Conservation (phyloP, 1,140 invertebrate genomes). For the Hypsibius dujardini region DNA sequence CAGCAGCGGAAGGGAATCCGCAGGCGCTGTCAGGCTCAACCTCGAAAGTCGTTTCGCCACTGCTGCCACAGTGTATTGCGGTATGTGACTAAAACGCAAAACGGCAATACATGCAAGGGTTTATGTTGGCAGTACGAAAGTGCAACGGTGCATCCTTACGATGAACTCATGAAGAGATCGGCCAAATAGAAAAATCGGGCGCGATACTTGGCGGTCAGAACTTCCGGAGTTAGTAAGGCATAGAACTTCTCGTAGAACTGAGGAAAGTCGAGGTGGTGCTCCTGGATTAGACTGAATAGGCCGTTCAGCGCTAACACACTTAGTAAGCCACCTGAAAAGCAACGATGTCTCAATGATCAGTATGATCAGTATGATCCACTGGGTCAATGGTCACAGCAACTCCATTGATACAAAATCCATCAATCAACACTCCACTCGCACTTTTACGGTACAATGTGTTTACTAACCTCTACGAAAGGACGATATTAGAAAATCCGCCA, state of each 20-base stretch:
- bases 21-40: conserved; percentile 57
- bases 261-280: conserved; percentile 83
- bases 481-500: conserved; percentile 81
- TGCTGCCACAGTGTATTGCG: conserved; percentile 71
- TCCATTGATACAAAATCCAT: not conserved
- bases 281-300: conserved; percentile 68
- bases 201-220: conserved; percentile 76
- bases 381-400: not conserved
- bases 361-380: not conserved
- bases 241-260: conserved; percentile 86
- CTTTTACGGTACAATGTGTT: not conserved
- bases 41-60: conserved; percentile 74
- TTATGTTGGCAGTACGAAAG: conserved; percentile 25
- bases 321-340: conserved; percentile 52
- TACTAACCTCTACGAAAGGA: conserved; percentile 52
- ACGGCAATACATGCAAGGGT: conserved; percentile 22
- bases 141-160: conserved; percentile 40
- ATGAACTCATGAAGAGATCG: conserved; percentile 76
- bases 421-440: conserved; percentile 18
- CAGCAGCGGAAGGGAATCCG: conserved; percentile 57
- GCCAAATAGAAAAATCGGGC: conserved; percentile 60
- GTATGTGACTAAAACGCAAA: conserved; percentile 53
- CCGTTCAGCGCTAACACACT: conserved; percentile 78
- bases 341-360: conserved; percentile 20
- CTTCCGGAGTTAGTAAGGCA: conserved; percentile 66